Percentiles rank a stretch among this genome's conserved stretches.
phyloP scores from a whole-genome alignment of 1,140 invertebrate genomes.

The Elymnias hypermnestra region DNA sequence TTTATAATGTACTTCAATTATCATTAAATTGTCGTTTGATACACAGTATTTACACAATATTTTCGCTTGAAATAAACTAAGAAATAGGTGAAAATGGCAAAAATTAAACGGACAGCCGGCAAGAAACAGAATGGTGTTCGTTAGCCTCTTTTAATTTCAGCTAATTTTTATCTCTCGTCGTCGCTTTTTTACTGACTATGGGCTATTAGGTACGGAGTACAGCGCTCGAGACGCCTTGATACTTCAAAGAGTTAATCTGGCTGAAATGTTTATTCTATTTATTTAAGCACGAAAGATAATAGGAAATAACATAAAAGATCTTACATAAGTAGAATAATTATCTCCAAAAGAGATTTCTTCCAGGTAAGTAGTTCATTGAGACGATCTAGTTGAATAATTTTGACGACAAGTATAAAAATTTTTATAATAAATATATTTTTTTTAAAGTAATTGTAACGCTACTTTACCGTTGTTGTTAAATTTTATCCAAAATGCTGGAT shows the following conservation, averaged over 20 bases:
- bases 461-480: too few species aligned
- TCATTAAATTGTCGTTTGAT: slow-evolving; percentile 13
- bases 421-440: too few species aligned
- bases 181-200: slow-evolving; percentile 59
- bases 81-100: slow-evolving; percentile 3
- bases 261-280: not conserved
- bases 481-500: too few species aligned
- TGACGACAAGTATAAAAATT: too few species aligned
- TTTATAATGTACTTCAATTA: slow-evolving; percentile 12
- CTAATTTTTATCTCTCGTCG: slow-evolving; percentile 67
- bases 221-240: slow-evolving; percentile 29
- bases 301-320: too few species aligned
- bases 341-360: too few species aligned
- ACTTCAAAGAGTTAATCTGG: slow-evolving; percentile 18
- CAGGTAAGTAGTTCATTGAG: too few species aligned
- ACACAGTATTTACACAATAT: slow-evolving; percentile 15
- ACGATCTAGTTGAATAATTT: too few species aligned
- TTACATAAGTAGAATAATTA: too few species aligned
- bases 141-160: slow-evolving; percentile 72
- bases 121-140: slow-evolving; percentile 60
- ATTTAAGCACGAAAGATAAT: too few species aligned
- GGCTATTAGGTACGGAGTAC: slow-evolving; percentile 47
- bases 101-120: slow-evolving; percentile 29
- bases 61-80: slow-evolving; percentile 30
- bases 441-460: too few species aligned